A percentile compares a stretch with the other conserved stretches of the same genome.
phyloP scores from a whole-genome alignment of 2,113 vertebrate genomes.

The Gopherus flavomarginatus region DNA sequence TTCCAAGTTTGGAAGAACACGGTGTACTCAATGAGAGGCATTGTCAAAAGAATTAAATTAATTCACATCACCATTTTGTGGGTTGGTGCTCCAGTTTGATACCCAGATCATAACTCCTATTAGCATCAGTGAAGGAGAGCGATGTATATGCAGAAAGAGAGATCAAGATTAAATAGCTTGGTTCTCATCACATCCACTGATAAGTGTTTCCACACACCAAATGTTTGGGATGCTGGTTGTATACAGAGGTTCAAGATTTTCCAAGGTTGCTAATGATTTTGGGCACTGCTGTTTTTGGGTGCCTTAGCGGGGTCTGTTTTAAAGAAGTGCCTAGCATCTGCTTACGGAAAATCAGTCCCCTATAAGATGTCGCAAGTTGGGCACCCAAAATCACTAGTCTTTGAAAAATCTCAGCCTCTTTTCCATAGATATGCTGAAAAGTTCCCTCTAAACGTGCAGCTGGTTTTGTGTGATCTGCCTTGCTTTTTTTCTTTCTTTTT shows the following conservation, averaged over 20 bases:
- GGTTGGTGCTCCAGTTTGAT: neutral
- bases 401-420: neutral
- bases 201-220: fast-evolving
- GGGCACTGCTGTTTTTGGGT: fast-evolving
- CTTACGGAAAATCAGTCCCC: neutral
- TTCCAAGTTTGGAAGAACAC: neutral
- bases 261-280: fast-evolving
- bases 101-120: too few species aligned
- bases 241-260: fast-evolving
- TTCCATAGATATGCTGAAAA: neutral
- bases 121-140: neutral
- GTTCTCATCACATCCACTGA: fast-evolving
- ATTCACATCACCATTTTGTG: fast-evolving
- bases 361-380: neutral
- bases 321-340: fast-evolving
- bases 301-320: neutral
- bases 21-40: neutral
- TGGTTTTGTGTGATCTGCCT: neutral
- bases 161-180: neutral
- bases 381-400: neutral
- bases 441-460: neutral
- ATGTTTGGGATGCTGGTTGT: neutral
- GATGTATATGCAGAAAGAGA: neutral
- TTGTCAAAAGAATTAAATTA: fast-evolving
- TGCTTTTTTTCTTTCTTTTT: neutral